phyloP scores from a whole-genome alignment of 2,888 invertebrate genomes.

The Hypena proboscidalis region DNA sequence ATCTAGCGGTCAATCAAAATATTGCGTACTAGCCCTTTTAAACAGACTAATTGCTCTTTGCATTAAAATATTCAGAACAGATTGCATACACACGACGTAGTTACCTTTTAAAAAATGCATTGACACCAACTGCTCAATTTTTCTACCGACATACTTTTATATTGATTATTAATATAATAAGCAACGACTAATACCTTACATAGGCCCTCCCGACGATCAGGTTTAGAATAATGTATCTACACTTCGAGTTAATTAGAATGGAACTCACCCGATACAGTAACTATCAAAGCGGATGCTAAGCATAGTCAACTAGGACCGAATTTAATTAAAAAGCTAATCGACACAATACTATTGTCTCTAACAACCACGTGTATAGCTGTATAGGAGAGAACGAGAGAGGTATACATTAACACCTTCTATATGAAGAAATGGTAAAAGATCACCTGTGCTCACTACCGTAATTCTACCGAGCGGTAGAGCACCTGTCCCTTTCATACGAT shows the following conservation, averaged over 20 bases:
- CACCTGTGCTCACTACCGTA: slow-evolving; percentile 86
- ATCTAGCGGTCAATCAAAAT: slow-evolving; percentile 45
- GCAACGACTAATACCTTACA: slow-evolving; percentile 30
- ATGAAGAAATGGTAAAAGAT: slow-evolving; percentile 80
- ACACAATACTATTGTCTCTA: slow-evolving; percentile 59
- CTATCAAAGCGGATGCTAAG: slow-evolving; percentile 74
- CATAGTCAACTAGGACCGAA: slow-evolving; percentile 71
- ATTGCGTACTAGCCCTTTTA: slow-evolving; percentile 17
- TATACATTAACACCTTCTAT: slow-evolving; percentile 75
- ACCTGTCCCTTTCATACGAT: slow-evolving; percentile 84
- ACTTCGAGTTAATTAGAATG: slow-evolving; percentile 68
- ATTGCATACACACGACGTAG: slow-evolving; percentile 16
- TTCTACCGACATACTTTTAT: slow-evolving; percentile 44
- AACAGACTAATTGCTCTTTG: slow-evolving; percentile 7
- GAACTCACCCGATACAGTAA: slow-evolving; percentile 58
- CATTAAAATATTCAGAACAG: slow-evolving; percentile 18
- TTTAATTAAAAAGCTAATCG: slow-evolving; percentile 70
- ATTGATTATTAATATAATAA: slow-evolving; percentile 49
- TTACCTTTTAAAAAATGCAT: neutral
- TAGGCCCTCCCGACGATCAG: slow-evolving; percentile 50
- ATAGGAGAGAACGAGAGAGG: slow-evolving; percentile 63
- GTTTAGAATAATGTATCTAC: slow-evolving; percentile 58
- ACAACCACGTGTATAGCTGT: slow-evolving; percentile 28
- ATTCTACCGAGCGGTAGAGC: slow-evolving; percentile 81
- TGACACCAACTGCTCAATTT: neutral